These are phyloP conservation scores for Ips typographus DNA, from an alignment of 1,140 invertebrate species.

Conservation along the genomic window DNA sequence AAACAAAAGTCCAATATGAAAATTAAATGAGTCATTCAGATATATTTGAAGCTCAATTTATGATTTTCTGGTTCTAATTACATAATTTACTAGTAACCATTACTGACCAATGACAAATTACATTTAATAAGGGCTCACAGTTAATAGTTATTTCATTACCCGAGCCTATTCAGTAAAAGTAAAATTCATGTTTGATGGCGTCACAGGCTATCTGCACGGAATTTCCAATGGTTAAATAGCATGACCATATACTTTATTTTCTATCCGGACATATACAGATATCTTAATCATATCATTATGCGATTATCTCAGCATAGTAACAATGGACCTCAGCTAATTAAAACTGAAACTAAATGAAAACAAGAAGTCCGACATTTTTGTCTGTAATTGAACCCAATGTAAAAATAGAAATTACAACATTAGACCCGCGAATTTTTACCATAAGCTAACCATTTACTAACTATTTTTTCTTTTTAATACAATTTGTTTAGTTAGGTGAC, in stretches of 20 bases:
- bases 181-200: constrained; percentile 18
- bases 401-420: too few relatives aligned
- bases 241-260: constrained; percentile 14
- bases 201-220: constrained; percentile 6
- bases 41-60: too few relatives aligned
- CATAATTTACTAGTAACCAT: too few relatives aligned
- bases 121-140: constrained; percentile 7
- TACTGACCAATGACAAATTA: not conserved
- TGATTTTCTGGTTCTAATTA: too few relatives aligned
- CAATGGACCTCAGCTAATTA: constrained; percentile 5
- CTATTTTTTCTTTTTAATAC: too few relatives aligned
- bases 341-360: not conserved
- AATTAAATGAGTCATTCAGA: too few relatives aligned
- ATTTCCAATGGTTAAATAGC: constrained; percentile 14
- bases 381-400: too few relatives aligned
- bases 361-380: too few relatives aligned
- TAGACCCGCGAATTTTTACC: too few relatives aligned
- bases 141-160: constrained; percentile 1
- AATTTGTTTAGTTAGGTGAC: too few relatives aligned
- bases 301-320: constrained; percentile 2
- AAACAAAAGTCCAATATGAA: too few relatives aligned
- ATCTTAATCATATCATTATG: constrained; percentile 13
- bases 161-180: constrained; percentile 12
- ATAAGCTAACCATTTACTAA: too few relatives aligned
- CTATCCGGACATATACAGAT: constrained; percentile 13